A percentile compares a stretch with the other conserved stretches of the same genome.
Evolutionary conservation across 2,888 invertebrate genomes (phyloP).

Genomic region (Hermaeophaga mercurialis): DNA sequence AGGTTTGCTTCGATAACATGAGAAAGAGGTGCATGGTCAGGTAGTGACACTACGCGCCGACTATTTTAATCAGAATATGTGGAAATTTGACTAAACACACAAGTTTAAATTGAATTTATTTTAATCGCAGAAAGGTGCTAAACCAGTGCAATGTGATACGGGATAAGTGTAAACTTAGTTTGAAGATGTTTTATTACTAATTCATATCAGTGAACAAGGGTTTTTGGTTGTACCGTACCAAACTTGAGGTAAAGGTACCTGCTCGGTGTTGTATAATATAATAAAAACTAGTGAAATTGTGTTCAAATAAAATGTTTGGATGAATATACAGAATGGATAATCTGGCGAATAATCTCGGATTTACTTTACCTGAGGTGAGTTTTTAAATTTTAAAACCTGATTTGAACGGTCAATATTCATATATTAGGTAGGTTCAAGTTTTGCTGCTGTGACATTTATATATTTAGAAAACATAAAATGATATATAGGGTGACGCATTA

Average conservation of each 20-base stretch:
- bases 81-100: slow-evolving; percentile 28
- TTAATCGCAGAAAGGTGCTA: neutral
- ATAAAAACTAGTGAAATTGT: slow-evolving; percentile 16
- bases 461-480: no score
- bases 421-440: no score
- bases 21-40: slow-evolving; percentile 28
- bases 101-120: neutral
- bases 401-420: slow-evolving; percentile 9
- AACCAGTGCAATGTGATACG: slow-evolving; percentile 21
- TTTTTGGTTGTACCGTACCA: neutral
- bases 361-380: slow-evolving; percentile 52
- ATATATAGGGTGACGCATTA: no score
- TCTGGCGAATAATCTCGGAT: slow-evolving; percentile 51
- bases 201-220: neutral
- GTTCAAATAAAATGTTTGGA: slow-evolving; percentile 13
- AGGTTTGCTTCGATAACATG: slow-evolving; percentile 38
- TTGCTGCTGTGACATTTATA: no score
- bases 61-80: slow-evolving; percentile 29
- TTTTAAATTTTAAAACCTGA: slow-evolving; percentile 30
- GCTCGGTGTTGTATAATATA: slow-evolving; percentile 2
- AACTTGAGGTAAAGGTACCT: neutral
- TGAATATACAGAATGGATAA: slow-evolving; percentile 47
- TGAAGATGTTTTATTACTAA: slow-evolving; percentile 2
- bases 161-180: slow-evolving; percentile 10
- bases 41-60: slow-evolving; percentile 32